These are phyloP conservation scores for Pelobates cultripes DNA, from an alignment of 2,797 vertebrate species.

Conservation along the genomic window DNA sequence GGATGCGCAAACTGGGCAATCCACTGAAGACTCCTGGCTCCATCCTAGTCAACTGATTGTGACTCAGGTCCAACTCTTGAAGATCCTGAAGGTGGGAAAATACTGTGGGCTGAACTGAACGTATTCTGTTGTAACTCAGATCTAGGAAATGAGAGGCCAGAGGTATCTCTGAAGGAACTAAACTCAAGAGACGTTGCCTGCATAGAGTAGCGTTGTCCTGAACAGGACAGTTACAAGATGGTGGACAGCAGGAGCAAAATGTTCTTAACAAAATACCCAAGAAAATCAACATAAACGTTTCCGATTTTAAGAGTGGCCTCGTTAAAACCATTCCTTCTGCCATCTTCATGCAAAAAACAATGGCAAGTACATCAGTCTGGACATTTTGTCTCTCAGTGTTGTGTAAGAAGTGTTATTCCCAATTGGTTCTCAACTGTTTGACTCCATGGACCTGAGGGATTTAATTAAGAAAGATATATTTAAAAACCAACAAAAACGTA, in stretches of 20 bases:
- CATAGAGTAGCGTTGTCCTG: conserved; percentile 79
- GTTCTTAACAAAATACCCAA: conserved; percentile 10
- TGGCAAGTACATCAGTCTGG: too few species aligned
- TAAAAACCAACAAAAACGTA: background rate
- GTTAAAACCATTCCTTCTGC: background rate
- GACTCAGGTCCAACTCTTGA: conserved; percentile 84
- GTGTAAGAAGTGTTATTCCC: background rate
- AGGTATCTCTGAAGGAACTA: conserved; percentile 79
- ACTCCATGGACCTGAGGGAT: conserved; percentile 9
- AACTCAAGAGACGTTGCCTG: conserved; percentile 75
- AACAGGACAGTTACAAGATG: conserved; percentile 75
- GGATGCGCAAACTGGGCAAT: conserved; percentile 76
- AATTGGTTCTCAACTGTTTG: background rate
- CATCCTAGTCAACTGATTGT: conserved; percentile 70
- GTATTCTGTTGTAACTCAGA: conserved; percentile 83
- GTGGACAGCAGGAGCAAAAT: conserved; percentile 71
- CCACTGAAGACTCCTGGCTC: conserved; percentile 83
- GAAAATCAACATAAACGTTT: conserved; percentile 40
- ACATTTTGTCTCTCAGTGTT: background rate
- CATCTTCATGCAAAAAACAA: conserved; percentile 23
- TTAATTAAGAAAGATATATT: background rate
- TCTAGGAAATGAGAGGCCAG: conserved; percentile 76
- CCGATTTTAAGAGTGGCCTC: conserved; percentile 13
- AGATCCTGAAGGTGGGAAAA: conserved; percentile 79
- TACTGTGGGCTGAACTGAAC: conserved; percentile 79